These are phyloP conservation scores for Myopa testacea DNA, from an alignment of 2,888 invertebrate genomes.

Conservation along the genomic window DNA sequence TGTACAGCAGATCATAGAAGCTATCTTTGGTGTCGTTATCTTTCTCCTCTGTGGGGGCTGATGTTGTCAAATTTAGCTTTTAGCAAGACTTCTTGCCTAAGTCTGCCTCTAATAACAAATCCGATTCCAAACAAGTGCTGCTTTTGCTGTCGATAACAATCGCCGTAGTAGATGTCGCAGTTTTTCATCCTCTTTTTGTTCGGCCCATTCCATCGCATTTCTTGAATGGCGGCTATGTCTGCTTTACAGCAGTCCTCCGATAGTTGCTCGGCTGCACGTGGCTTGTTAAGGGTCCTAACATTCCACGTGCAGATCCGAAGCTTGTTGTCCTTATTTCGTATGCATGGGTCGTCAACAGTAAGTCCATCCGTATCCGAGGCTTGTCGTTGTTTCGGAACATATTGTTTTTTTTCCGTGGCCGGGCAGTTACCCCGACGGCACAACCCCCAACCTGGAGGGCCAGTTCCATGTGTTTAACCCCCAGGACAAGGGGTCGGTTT, in stretches of 20 bases:
- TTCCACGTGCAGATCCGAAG: constrained; percentile 23
- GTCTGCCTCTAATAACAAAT: neutral
- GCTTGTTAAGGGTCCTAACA: neutral
- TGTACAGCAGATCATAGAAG: too few species aligned
- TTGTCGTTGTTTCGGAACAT: neutral
- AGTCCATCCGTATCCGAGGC: neutral
- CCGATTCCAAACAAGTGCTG: constrained; percentile 5
- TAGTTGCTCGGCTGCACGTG: neutral
- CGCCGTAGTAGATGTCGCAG: neutral
- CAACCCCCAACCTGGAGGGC: too few species aligned
- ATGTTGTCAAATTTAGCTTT: neutral
- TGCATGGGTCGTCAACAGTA: constrained; percentile 20
- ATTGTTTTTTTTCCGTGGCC: too few species aligned
- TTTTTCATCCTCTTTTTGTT: too few species aligned
- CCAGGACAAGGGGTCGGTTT: too few species aligned
- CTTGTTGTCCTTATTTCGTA: constrained; percentile 11
- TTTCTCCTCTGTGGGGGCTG: neutral
- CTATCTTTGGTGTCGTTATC: too few species aligned
- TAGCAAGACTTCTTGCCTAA: neutral
- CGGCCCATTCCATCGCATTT: neutral
- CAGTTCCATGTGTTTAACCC: too few species aligned
- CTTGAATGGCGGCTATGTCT: too few species aligned
- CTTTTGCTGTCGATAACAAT: neutral
- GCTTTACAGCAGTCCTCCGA: neutral
- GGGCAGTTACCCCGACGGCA: too few species aligned